Evolutionary conservation across 30 jellyfish, hydroid and myxozoan species (phyloP).

Genomic region (Turritopsis rubra): DNA sequence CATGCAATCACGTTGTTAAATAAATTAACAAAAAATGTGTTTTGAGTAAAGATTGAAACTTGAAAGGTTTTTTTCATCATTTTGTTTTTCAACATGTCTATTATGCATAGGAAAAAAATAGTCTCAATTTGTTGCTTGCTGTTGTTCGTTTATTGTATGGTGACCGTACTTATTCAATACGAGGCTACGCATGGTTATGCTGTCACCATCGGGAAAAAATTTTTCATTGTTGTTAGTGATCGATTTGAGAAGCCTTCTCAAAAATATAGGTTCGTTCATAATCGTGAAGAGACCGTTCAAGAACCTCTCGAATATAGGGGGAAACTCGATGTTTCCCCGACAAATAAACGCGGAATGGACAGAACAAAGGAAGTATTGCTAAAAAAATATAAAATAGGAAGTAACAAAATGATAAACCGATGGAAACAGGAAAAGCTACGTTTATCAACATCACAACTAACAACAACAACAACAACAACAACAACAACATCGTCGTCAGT

Average conservation of each 20-base stretch:
- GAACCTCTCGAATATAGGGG: no score
- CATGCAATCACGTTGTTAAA: no score
- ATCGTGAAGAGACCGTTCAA: not conserved
- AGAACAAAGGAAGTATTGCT: not conserved
- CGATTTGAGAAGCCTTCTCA: not conserved
- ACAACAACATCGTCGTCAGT: not conserved
- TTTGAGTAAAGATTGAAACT: no score
- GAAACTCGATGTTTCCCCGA: no score
- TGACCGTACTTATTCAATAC: not conserved
- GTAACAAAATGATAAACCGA: not conserved
- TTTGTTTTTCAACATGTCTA: not conserved
- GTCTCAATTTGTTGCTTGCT: not conserved
- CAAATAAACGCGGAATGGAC: no score
- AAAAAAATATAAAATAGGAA: no score
- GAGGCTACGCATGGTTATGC: not conserved
- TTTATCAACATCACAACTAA: no score
- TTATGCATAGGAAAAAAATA: not conserved
- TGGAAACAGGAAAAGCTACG: not conserved
- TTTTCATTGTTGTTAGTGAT: not conserved
- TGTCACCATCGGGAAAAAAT: no score
- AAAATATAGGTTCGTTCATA: not conserved
- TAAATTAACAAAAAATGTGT: no score
- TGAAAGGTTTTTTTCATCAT: not conserved
- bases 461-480: no score
- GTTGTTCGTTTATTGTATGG: not conserved